Conservation (phyloP, 2,113 vertebrate genomes). For the Melanocharis versteri region DNA sequence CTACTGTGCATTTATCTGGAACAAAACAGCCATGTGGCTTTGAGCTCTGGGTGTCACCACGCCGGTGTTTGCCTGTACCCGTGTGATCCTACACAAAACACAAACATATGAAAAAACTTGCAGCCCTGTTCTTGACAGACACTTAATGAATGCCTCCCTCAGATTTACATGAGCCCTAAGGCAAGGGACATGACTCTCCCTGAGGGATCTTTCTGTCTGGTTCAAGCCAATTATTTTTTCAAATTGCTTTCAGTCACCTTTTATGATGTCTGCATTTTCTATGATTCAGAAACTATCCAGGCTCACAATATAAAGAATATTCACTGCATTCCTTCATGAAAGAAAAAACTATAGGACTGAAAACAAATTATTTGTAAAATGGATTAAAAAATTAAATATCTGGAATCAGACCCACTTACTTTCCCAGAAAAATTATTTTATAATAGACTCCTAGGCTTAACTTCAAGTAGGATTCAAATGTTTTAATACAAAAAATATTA, state of each 20-base stretch:
- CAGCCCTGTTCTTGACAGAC: background rate
- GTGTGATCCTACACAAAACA: background rate
- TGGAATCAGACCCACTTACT: background rate
- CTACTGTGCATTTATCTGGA: background rate
- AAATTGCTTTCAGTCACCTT: background rate
- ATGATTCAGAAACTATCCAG: background rate
- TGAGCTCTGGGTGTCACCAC: background rate
- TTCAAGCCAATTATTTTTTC: background rate
- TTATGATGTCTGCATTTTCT: background rate
- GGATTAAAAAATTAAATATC: background rate
- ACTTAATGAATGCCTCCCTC: background rate
- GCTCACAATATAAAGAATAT: background rate
- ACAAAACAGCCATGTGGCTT: rapidly evolving
- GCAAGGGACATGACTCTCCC: background rate
- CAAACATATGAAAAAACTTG: background rate
- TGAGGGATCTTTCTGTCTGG: background rate
- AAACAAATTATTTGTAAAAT: background rate
- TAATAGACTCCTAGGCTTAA: background rate
- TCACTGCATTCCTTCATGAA: background rate
- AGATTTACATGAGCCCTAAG: background rate
- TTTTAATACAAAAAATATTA: slow-evolving; percentile 28
- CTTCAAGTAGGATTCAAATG: background rate
- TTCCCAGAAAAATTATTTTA: background rate
- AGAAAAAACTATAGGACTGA: background rate
- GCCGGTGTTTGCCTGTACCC: background rate